Percentiles rank a stretch among this genome's conserved stretches.
Conservation (phyloP, 2,113 vertebrate genomes). For the Dendrocopos noguchii region DNA sequence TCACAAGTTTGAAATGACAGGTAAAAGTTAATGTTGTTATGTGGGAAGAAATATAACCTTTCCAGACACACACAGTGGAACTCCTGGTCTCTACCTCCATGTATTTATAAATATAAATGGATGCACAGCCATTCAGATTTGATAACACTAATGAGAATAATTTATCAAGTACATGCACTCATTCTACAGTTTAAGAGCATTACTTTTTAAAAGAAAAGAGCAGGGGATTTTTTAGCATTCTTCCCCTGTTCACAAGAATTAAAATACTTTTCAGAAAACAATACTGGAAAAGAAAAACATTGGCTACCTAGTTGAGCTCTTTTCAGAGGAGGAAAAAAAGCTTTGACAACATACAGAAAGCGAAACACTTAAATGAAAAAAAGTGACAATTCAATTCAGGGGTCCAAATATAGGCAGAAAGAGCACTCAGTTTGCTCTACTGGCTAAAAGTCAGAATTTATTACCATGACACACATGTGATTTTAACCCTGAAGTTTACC, state of each 20-base stretch:
- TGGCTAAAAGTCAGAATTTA: neutral
- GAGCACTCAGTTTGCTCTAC: neutral
- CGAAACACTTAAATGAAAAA: neutral
- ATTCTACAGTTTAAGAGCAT: neutral
- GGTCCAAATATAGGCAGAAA: neutral
- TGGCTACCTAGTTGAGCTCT: neutral
- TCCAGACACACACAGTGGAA: neutral
- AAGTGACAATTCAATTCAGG: neutral
- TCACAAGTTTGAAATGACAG: neutral
- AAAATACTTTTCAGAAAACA: neutral
- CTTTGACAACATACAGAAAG: neutral
- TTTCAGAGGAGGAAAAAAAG: neutral
- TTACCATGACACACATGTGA: rapidly evolving
- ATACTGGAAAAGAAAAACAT: neutral
- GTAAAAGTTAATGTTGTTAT: neutral
- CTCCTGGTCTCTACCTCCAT: neutral
- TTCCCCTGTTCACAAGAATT: neutral
- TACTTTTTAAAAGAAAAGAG: neutral
- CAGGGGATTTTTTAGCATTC: neutral
- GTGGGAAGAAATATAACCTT: neutral
- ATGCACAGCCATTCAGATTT: neutral
- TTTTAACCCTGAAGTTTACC: neutral
- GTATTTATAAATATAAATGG: neutral
- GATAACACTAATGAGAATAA: neutral
- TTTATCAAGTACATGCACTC: neutral